Conservation (phyloP, 2,797 vertebrate genomes). For the Halcyon smyrnensis region DNA sequence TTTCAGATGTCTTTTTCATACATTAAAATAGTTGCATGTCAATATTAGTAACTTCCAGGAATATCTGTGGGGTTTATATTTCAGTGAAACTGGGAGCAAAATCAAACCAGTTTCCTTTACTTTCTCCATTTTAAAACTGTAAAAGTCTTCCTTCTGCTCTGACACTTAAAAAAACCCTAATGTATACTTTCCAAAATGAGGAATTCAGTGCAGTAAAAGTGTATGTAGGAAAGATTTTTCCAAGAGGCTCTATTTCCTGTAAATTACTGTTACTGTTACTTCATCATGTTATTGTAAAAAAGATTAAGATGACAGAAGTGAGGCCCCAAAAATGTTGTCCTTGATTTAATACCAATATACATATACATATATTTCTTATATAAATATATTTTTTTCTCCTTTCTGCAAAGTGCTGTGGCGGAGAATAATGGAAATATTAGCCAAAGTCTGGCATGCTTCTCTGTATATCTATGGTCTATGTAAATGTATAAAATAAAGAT, state of each 20-base stretch:
- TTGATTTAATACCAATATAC: not conserved
- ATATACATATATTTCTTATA: not conserved
- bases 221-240: not conserved
- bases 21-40: not conserved
- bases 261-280: not conserved
- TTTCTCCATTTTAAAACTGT: not conserved
- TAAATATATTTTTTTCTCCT: not conserved
- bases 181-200: not conserved
- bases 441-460: not conserved
- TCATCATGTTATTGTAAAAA: not conserved
- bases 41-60: not conserved
- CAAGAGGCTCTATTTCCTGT: not conserved
- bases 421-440: not conserved
- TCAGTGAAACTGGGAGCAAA: not conserved
- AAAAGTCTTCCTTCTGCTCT: not conserved
- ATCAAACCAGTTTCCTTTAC: rapidly evolving
- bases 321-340: not conserved
- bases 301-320: rapidly evolving
- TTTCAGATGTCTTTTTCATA: not conserved
- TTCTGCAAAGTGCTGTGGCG: not conserved
- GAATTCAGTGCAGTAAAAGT: not conserved
- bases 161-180: not conserved
- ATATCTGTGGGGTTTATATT: not conserved
- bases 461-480: rapidly evolving
- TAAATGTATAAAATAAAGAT: not conserved